Evolutionary conservation across 2,797 vertebrate genomes (phyloP).

Genomic region (Pangasius sanitwongsei): DNA sequence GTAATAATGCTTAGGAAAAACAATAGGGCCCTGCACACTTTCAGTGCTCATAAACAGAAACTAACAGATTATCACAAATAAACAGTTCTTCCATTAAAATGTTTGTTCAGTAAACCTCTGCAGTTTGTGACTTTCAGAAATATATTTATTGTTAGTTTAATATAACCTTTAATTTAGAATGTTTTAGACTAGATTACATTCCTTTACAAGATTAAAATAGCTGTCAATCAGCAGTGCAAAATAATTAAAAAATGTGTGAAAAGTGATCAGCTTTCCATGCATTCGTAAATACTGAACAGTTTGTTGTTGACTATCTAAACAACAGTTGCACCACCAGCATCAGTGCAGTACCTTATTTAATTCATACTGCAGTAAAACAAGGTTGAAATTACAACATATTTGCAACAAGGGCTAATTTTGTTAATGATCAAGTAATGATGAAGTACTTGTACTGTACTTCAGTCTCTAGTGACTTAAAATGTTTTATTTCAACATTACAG

Average conservation of each 20-base stretch:
- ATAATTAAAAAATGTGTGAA: background rate
- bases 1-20: no score
- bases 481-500: conserved; percentile 1
- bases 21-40: no score
- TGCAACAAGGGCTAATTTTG: background rate
- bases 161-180: background rate
- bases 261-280: conserved; percentile 24
- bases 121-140: background rate
- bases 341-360: conserved; percentile 4
- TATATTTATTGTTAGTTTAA: background rate
- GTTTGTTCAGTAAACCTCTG: background rate
- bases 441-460: background rate
- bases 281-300: background rate
- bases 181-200: background rate
- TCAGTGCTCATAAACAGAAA: no score
- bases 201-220: background rate
- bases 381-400: conserved; percentile 16
- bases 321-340: background rate
- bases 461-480: background rate
- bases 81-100: background rate
- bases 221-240: background rate
- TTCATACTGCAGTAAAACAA: background rate
- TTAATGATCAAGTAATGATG: background rate
- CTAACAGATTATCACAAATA: background rate
- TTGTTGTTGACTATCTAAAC: background rate